Conservation (phyloP, 2,113 vertebrate genomes). For the Phalacrocorax carbo region DNA sequence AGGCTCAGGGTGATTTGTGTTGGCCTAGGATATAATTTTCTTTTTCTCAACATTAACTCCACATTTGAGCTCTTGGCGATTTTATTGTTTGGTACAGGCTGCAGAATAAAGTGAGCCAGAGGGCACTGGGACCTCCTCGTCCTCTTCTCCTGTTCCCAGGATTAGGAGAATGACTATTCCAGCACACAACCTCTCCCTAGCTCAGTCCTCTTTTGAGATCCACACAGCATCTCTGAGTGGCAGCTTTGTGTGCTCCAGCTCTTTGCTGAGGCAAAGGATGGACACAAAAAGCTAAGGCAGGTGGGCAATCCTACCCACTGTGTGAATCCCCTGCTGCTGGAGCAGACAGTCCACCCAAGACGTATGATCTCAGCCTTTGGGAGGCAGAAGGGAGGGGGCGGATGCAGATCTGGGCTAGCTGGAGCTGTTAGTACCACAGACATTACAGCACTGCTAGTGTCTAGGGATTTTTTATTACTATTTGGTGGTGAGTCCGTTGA, state of each 20-base stretch:
- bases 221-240: neutral
- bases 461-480: neutral
- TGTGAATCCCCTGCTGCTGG: neutral
- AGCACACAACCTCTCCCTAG: neutral
- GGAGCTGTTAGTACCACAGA: neutral
- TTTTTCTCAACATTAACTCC: neutral
- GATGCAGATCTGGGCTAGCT: neutral
- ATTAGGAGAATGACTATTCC: neutral
- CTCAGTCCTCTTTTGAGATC: neutral
- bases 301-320: neutral
- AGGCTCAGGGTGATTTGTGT: neutral
- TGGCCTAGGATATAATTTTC: neutral
- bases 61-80: neutral
- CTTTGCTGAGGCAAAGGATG: neutral
- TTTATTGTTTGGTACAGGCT: neutral
- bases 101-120: neutral
- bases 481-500: neutral
- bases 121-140: neutral
- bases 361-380: neutral
- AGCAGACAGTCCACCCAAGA: neutral
- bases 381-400: neutral
- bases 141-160: neutral
- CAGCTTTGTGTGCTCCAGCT: neutral
- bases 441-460: neutral
- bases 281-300: neutral